Evolutionary conservation across 2,113 vertebrate species (phyloP).

Genomic region (Sander vitreus): DNA sequence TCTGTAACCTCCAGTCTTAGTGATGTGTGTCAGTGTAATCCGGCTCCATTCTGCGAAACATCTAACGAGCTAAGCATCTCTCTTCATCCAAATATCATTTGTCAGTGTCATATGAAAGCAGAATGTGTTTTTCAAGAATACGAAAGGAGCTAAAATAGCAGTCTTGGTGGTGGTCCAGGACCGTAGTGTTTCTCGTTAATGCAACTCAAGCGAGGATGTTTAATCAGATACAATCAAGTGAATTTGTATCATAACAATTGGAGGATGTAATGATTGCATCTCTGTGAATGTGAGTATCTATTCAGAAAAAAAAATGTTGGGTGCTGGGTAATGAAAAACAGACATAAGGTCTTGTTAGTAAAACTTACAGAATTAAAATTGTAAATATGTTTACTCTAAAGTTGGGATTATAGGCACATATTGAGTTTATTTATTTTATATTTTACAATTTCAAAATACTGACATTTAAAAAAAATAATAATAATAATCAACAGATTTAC

Average conservation of each 20-base stretch:
- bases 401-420: not conserved
- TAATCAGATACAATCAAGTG: constrained; percentile 80
- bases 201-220: constrained; percentile 71
- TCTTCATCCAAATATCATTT: constrained; percentile 83
- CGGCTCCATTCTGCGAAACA: constrained; percentile 75
- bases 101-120: constrained; percentile 83
- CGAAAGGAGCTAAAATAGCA: constrained; percentile 62
- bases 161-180: constrained; percentile 72
- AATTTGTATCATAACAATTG: constrained; percentile 73
- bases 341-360: constrained; percentile 19
- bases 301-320: constrained; percentile 3
- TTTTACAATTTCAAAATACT: not conserved
- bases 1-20: constrained; percentile 63
- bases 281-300: constrained; percentile 52
- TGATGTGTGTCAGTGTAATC: constrained; percentile 78
- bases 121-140: constrained; percentile 75
- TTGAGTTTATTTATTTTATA: not conserved
- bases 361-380: constrained; percentile 20
- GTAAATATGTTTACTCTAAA: not conserved
- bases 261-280: constrained; percentile 66
- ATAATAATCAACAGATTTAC: no score
- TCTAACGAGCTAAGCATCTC: constrained; percentile 80
- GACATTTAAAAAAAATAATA: not conserved
- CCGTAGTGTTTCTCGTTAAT: constrained; percentile 70
- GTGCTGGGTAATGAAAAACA: constrained; percentile 61